Evolutionary conservation across 1,140 invertebrate species (phyloP), one percentile per base, ranked within the genome.

Genomic region (Cyclargus thomasi): DNA sequence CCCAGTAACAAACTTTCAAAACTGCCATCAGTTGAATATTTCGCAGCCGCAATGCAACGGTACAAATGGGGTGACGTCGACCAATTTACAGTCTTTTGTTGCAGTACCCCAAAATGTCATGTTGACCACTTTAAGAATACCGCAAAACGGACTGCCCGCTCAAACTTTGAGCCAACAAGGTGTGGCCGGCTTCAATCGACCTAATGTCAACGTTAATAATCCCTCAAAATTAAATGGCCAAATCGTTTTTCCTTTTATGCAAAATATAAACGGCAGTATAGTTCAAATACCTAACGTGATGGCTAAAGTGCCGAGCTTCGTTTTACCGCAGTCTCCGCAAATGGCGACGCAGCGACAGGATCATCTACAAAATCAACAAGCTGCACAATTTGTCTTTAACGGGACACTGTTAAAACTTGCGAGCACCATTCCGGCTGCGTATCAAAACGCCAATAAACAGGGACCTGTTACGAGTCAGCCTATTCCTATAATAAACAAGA

Each of bases 281-380:
- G 81, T 91, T 17, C 90, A 90, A 82, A 91, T 91, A 78, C 90
- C 90, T 65, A 90, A 87, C 77, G 69, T 91, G 69, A 87, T 91
- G 84, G 79, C 89, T 6, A 90, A 91, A 74, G 82, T 90, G 74
- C 88, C 88, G 23, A 91, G 90, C 70, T 86, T 89, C 71, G 83
- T 91, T 67, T 77, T 90, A 71, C 89, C 89, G 57, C 85, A 82
- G 79, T 75, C 81, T 29, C 64, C 81, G 6, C 85, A 87, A 67
- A 70, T 88, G 65, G 75, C 80, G 11, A 65, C 85, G 17, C 86
- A 83, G 65, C 77, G 84, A 53, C 86, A 86, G 73, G 84, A 88
- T 62, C 84, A 83, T 67, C 64, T 88, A 70, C 83, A 84, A 77
- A 89, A 81, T 67, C 88, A 91, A 71, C 86, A 87, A 68, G 76